phyloP scores from a whole-genome alignment of 2,113 vertebrate genomes.

The Tragelaphus buxtoni region DNA sequence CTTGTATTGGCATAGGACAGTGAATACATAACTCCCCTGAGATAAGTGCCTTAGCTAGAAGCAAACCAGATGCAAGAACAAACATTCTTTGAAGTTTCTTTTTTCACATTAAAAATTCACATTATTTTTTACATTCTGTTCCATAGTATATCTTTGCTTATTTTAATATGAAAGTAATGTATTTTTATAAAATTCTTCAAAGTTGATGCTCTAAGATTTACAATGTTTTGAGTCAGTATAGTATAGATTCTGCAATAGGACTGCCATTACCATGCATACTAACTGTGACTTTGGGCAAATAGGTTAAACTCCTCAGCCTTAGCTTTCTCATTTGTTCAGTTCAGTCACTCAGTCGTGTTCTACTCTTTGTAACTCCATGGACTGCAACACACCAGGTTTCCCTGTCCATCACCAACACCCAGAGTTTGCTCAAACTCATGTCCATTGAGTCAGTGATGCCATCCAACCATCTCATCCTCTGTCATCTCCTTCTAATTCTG shows the following conservation, averaged over 20 bases:
- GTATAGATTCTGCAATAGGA: neutral
- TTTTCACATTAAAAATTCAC: constrained; percentile 38
- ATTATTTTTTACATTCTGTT: neutral
- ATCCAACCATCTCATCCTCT: neutral
- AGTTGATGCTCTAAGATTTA: neutral
- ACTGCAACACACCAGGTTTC: neutral
- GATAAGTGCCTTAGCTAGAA: neutral
- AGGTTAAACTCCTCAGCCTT: neutral
- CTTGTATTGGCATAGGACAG: neutral
- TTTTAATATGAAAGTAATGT: constrained; percentile 47
- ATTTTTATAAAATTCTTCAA: constrained; percentile 22
- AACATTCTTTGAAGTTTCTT: constrained; percentile 45
- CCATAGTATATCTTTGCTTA: constrained; percentile 1
- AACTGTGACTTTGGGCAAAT: neutral
- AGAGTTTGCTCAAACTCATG: neutral
- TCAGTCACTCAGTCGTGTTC: neutral
- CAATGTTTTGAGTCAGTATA: neutral
- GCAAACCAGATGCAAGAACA: constrained; percentile 26
- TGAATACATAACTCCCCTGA: neutral
- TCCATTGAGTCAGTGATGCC: neutral
- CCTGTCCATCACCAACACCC: neutral
- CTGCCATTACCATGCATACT: neutral
- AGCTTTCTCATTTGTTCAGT: neutral
- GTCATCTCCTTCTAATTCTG: neutral
- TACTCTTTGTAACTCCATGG: neutral